These are phyloP conservation scores for Parauchenoglanis punctatus DNA, from an alignment of 2,797 vertebrate species.

Conservation along the genomic window DNA sequence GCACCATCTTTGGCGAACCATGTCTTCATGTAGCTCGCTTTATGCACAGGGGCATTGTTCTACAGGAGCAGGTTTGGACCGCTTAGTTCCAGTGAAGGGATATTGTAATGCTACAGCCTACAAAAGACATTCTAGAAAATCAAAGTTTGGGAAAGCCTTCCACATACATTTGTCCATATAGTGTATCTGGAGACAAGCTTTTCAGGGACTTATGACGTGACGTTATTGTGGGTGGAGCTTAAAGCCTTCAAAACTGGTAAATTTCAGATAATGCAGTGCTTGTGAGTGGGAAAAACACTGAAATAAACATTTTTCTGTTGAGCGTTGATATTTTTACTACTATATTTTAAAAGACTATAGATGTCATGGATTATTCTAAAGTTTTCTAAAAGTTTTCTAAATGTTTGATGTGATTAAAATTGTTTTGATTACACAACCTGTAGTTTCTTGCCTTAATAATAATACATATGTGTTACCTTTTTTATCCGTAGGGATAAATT, in stretches of 20 bases:
- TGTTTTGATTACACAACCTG: background rate
- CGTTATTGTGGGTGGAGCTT: background rate
- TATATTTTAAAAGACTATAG: background rate
- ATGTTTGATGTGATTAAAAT: background rate
- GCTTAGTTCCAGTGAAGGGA: background rate
- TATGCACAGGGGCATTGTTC: background rate
- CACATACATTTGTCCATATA: background rate
- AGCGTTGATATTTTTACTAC: background rate
- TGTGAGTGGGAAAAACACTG: background rate
- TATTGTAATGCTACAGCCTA: background rate
- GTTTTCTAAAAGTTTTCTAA: background rate
- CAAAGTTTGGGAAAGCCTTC: too few species aligned
- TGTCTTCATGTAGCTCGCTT: background rate
- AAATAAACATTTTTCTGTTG: background rate
- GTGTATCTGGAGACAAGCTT: background rate
- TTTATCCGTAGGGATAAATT: constrained; percentile 25
- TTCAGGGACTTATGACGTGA: background rate
- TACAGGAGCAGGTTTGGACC: background rate
- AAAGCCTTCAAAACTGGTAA: background rate
- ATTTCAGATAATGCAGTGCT: too few species aligned
- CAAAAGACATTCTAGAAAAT: background rate
- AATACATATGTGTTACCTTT: background rate
- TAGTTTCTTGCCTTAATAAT: background rate
- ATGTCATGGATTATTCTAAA: background rate
- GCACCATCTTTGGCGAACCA: background rate